Conservation (phyloP, 2,888 invertebrate genomes). For the Synanthedon myopaeformis region DNA sequence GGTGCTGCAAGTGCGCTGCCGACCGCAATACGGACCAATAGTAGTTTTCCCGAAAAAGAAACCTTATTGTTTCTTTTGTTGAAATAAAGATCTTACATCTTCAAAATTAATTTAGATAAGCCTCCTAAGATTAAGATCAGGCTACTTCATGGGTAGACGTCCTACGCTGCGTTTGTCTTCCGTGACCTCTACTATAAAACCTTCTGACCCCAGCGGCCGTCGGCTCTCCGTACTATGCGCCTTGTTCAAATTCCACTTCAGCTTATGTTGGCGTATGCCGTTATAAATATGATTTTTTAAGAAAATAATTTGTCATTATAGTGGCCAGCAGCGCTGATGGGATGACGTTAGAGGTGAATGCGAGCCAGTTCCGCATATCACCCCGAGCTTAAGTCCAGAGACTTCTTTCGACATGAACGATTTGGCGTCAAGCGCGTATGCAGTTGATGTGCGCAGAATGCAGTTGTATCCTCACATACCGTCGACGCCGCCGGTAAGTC, state of each 20-base stretch:
- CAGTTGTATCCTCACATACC: conserved; percentile 52
- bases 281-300: not conserved
- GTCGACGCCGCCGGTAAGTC: conserved; percentile 19
- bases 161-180: too few relatives aligned
- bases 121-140: not conserved
- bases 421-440: conserved; percentile 40
- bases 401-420: conserved; percentile 55
- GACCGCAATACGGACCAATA: too few relatives aligned
- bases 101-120: not conserved
- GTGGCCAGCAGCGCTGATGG: conserved; percentile 52
- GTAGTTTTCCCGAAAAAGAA: too few relatives aligned
- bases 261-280: not conserved
- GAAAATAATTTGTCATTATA: conserved; percentile 17
- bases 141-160: not conserved
- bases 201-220: too few relatives aligned
- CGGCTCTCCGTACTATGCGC: too few relatives aligned
- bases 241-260: not conserved
- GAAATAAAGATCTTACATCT: not conserved
- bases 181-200: too few relatives aligned
- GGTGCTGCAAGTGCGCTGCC: too few relatives aligned
- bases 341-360: conserved; percentile 38
- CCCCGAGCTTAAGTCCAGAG: conserved; percentile 29
- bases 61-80: too few relatives aligned
- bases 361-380: conserved; percentile 40
- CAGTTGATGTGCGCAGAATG: conserved; percentile 55